Base-by-base conservation (phyloP, 2,797 vertebrate genomes). In the Myripristis murdjan region DNA sequence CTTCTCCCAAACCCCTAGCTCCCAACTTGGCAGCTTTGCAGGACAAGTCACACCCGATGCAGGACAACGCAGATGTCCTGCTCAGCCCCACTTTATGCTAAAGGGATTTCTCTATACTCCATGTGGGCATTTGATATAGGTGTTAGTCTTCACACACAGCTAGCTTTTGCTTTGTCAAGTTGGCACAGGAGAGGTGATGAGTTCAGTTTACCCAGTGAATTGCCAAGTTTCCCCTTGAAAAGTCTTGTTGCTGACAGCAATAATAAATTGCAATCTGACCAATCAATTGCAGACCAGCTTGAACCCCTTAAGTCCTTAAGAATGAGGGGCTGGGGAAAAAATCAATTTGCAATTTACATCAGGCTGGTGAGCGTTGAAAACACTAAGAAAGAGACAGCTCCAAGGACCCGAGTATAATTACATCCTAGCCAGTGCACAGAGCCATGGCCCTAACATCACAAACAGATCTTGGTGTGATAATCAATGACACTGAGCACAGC, bases 291-390 rank as follows among this genome's bases (percentile, higher is more conserved):
- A 83, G 88, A 91, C 87, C 86, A 86, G 89, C 90, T 93, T 91
- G 91, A 94, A 92, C 91, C 79, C 88, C 81, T 91, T 93, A 93
- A 95, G 89, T 95, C 93, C 88, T 92, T 91, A 94, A 93, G 90
- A 94, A 94, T 88, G 90, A 89, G 84, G 77, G 84, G 88, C 81
- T 67, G 70, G 83, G 86, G 77, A 60, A 52, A 85, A 93, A 94
- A 95, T 95, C 94, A 92, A 94, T 95, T 92, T 89, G 89, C 81
- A 93, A 95, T 95, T 94, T 93, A 92, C 93, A 94, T 93, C 90
- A 90, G 88, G 85, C 82, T 89, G 87, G 92, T 91, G 87, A 88
- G 89, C 89, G 91, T 91, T 93, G 87, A 89, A 92, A 93, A 93
- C 87, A 81, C 74, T 67, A 66, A 90, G 87, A 91, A 92, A 91